A percentile compares a stretch with the other conserved stretches of the same genome.
Evolutionary conservation across 64 coral and sea anemone species (phyloP).

Genomic region (Dendrophyllia cribrosa): DNA sequence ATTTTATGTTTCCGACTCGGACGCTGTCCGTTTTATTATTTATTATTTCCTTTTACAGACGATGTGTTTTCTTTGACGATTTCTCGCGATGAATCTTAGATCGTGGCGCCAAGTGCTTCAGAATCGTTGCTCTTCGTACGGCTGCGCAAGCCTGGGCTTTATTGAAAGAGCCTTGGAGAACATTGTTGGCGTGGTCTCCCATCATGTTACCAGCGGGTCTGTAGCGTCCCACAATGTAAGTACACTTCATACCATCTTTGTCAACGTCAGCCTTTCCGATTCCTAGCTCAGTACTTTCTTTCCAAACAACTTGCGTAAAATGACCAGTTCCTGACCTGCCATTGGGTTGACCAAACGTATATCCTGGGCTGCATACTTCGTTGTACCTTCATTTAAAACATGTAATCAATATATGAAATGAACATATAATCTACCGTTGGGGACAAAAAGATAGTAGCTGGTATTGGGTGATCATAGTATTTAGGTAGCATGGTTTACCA

Average conservation of each 20-base stretch:
- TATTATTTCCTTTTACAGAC: not conserved
- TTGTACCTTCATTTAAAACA: conserved; percentile 44
- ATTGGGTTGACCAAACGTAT: conserved; percentile 42
- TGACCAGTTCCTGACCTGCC: conserved; percentile 49
- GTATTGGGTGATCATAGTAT: too few species aligned
- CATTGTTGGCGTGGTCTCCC: conserved; percentile 17
- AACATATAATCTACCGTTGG: too few species aligned
- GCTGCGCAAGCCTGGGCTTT: conserved; percentile 5
- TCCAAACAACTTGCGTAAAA: conserved; percentile 78
- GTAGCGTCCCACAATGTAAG: conserved; percentile 58
- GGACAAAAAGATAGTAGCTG: too few species aligned
- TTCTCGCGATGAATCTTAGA: not conserved
- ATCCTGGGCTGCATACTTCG: conserved; percentile 58
- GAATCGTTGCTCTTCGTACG: not conserved
- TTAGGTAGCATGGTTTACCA: too few species aligned
- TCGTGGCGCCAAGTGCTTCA: not conserved
- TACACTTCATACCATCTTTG: conserved; percentile 54
- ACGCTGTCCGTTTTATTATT: too few species aligned
- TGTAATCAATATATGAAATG: not conserved
- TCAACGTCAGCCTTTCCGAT: conserved; percentile 66
- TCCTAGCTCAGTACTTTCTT: conserved; percentile 49
- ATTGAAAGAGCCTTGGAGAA: conserved; percentile 13
- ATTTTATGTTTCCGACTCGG: too few species aligned
- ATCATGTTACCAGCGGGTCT: conserved; percentile 39
- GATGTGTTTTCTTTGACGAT: not conserved